Percentiles rank a stretch among this genome's conserved stretches.
Conservation (phyloP, 2,113 vertebrate genomes). For the Candoia aspera region DNA sequence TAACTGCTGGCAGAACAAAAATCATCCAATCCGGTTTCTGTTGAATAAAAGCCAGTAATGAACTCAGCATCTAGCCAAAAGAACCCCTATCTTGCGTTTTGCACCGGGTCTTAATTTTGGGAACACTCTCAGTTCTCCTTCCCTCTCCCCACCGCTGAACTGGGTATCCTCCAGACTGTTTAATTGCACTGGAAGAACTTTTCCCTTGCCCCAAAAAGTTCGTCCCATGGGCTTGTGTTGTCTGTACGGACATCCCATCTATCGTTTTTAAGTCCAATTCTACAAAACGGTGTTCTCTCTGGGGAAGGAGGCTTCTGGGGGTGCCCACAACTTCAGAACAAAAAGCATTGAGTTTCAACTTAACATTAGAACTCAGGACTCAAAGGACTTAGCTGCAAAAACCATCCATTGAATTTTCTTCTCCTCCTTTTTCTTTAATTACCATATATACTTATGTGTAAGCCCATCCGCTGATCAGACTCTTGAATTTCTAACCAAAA, state of each 20-base stretch:
- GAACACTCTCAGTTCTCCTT: not conserved
- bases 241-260: too few relatives aligned
- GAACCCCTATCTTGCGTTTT: not conserved
- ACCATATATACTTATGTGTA: too few relatives aligned
- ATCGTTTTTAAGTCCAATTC: not conserved
- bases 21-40: not conserved
- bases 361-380: not conserved
- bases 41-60: not conserved
- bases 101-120: not conserved
- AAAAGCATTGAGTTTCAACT: not conserved
- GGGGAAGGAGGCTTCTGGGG: not conserved
- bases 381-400: not conserved
- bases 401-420: not conserved
- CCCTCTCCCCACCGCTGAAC: not conserved
- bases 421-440: not conserved
- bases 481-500: too few relatives aligned
- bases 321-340: not conserved
- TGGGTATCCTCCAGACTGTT: not conserved
- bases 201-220: not conserved
- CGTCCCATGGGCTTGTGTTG: fast-evolving
- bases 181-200: not conserved
- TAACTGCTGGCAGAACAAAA: not conserved
- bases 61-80: not conserved
- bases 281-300: not conserved
- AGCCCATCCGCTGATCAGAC: too few relatives aligned